These are phyloP conservation scores for Ivindomyrus marchei DNA, from an alignment of 2,113 vertebrate species.

Conservation along the genomic window DNA sequence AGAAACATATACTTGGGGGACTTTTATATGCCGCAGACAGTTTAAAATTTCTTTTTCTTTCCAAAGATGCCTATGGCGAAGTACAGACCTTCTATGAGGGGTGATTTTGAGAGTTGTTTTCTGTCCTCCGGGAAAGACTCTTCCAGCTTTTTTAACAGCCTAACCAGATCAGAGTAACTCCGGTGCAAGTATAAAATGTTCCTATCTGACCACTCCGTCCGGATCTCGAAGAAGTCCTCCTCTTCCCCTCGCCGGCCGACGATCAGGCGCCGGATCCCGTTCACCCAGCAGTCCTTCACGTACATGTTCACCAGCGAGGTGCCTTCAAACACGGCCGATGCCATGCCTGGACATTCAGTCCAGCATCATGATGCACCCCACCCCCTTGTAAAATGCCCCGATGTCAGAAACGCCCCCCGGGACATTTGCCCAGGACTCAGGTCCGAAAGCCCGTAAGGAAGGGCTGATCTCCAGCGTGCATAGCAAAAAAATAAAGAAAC, in stretches of 20 bases:
- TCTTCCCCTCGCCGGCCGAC: conserved; percentile 82
- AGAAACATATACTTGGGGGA: not conserved
- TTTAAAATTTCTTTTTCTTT: not conserved
- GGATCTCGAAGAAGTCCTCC: conserved; percentile 91
- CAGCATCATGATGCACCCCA: conserved; percentile 43
- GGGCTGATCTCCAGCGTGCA: not conserved
- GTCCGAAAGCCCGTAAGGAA: not conserved
- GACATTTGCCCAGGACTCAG: not conserved
- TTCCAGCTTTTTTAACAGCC: conserved; percentile 73
- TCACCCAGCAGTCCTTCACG: conserved; percentile 94
- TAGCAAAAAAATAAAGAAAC: not conserved
- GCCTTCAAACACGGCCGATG: conserved; percentile 93
- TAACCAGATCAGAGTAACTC: conserved; percentile 81
- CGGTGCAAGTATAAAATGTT: conserved; percentile 88
- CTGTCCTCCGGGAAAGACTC: conserved; percentile 87
- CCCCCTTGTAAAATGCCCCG: not conserved
- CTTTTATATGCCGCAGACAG: not conserved
- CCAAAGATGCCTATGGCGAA: not conserved
- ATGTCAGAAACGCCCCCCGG: not conserved
- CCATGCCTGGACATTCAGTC: conserved; percentile 66
- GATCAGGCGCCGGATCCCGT: conserved; percentile 84
- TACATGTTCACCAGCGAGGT: conserved; percentile 97
- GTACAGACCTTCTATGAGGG: conserved; percentile 80
- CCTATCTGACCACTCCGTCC: conserved; percentile 95
- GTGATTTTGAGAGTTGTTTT: conserved; percentile 69